Conservation (phyloP, 2,797 vertebrate genomes). For the Carapus acus region DNA sequence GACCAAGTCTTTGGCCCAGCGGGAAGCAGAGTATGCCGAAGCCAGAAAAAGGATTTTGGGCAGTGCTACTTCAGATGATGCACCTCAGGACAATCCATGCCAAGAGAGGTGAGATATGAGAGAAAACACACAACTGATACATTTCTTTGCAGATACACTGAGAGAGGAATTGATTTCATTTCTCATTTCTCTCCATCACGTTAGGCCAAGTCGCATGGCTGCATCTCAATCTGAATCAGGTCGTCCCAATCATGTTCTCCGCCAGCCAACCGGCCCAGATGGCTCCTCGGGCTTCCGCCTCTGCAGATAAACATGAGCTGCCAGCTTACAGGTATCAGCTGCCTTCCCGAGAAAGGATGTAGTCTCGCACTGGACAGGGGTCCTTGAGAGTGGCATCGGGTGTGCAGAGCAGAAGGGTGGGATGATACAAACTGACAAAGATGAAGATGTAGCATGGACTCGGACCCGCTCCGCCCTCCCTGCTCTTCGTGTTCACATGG, state of each 20-base stretch:
- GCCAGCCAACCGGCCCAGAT: constrained; percentile 90
- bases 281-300: constrained; percentile 89
- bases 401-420: constrained; percentile 52
- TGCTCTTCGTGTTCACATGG: constrained; percentile 52
- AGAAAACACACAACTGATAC: too few relatives aligned
- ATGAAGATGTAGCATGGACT: constrained; percentile 39
- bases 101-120: constrained; percentile 74
- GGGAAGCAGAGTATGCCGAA: constrained; percentile 94
- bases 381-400: constrained; percentile 39
- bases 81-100: constrained; percentile 71
- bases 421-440: constrained; percentile 34
- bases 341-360: constrained; percentile 31
- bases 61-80: constrained; percentile 88
- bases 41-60: constrained; percentile 89
- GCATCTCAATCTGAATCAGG: constrained; percentile 66
- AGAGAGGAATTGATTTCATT: constrained; percentile 4
- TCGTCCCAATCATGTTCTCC: constrained; percentile 80
- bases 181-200: constrained; percentile 7
- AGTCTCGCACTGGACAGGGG: constrained; percentile 39
- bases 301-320: constrained; percentile 62
- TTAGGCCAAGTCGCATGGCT: constrained; percentile 57
- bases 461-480: constrained; percentile 50
- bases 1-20: constrained; percentile 88
- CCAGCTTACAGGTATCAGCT: constrained; percentile 30
- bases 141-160: not conserved